These are phyloP conservation scores for Drosophila kohkoa DNA, from an alignment of 1,140 invertebrate genomes.

Conservation along the genomic window DNA sequence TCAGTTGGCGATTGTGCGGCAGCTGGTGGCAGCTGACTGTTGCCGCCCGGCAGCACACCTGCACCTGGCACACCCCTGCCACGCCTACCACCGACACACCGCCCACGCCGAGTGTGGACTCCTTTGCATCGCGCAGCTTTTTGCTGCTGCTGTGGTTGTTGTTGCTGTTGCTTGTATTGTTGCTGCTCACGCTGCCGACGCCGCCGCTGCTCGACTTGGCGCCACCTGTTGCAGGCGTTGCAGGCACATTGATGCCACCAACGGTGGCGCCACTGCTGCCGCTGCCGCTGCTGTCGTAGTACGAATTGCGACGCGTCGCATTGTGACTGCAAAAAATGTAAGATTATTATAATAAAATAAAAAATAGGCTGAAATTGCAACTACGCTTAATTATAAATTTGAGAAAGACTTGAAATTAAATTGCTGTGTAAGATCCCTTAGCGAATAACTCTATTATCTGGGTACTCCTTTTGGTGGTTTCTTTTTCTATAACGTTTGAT, in stretches of 20 bases:
- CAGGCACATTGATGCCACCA: conserved; percentile 29
- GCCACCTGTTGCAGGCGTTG: conserved; percentile 18
- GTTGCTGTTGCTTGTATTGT: conserved; percentile 15
- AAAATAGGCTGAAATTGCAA: not conserved
- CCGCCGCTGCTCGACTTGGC: conserved; percentile 37
- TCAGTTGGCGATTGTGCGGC: conserved; percentile 72
- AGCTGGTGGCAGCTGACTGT: conserved; percentile 48
- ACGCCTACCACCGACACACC: conserved; percentile 35
- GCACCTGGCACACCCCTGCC: conserved; percentile 9
- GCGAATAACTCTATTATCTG: too few species aligned
- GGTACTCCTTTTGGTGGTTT: too few species aligned
- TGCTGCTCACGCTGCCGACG: conserved; percentile 21
- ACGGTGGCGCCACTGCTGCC: conserved; percentile 21
- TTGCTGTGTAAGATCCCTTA: too few species aligned
- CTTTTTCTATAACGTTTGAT: too few species aligned
- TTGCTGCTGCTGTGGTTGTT: conserved; percentile 40
- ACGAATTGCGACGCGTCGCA: conserved; percentile 69
- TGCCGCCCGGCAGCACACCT: conserved; percentile 12
- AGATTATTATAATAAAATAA: not conserved
- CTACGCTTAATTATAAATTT: not conserved
- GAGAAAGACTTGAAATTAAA: not conserved
- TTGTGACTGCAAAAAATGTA: conserved; percentile 43
- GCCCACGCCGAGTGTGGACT: conserved; percentile 28
- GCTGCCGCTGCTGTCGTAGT: conserved; percentile 68
- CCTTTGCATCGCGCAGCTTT: conserved; percentile 58